These are phyloP conservation scores for Clunio marinus DNA, from an alignment of 2,888 invertebrate species.

Conservation along the genomic window DNA sequence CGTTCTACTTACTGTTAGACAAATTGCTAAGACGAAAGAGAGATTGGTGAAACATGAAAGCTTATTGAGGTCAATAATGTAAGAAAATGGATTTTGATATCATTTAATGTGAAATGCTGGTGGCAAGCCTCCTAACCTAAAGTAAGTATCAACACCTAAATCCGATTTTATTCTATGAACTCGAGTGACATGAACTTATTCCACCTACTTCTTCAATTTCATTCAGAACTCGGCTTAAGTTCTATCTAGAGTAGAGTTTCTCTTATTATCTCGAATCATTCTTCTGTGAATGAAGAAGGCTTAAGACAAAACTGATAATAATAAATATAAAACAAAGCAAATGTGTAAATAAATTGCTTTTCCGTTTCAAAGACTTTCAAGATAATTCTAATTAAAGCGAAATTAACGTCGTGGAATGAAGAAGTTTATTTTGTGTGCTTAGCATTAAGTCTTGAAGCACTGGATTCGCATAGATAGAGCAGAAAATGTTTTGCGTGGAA, in stretches of 20 bases:
- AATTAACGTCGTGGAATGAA: conserved; percentile 2
- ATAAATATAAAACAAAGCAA: conserved; percentile 6
- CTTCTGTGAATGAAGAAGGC: conserved; percentile 6
- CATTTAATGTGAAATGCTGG: too few species aligned
- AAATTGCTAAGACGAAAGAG: neutral
- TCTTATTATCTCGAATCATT: conserved; percentile 1
- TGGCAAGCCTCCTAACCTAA: too few species aligned
- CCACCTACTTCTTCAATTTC: too few species aligned
- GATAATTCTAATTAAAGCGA: conserved; percentile 10
- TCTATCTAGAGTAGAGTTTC: too few species aligned
- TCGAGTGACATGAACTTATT: too few species aligned
- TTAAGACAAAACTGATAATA: neutral
- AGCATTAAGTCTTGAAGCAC: neutral
- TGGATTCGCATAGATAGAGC: conserved; percentile 10
- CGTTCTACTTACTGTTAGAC: neutral
- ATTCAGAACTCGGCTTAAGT: neutral
- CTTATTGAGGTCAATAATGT: neutral
- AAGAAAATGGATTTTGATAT: too few species aligned
- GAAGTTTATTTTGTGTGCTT: conserved; percentile 7
- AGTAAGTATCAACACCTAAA: too few species aligned
- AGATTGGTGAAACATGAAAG: neutral
- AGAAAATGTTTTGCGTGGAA: conserved; percentile 1
- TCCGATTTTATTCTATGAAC: neutral
- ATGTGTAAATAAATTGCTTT: conserved; percentile 10
- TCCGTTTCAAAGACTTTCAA: conserved; percentile 7